Evolutionary conservation across 2,888 invertebrate species (phyloP).

Genomic region (Cryptocephalus moraei): DNA sequence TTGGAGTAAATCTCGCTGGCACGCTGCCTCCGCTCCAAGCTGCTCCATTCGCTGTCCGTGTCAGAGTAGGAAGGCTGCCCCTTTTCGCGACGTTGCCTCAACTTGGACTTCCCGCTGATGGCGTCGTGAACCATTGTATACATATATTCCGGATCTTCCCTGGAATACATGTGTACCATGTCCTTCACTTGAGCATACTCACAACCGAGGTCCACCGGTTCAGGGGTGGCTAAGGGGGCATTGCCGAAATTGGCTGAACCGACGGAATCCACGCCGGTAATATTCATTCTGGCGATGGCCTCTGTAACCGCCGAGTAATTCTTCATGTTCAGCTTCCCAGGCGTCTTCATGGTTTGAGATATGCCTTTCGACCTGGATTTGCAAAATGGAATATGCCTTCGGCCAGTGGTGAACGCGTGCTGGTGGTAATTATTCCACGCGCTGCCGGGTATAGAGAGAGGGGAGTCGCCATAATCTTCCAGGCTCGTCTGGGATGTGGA

Average conservation of each 20-base stretch:
- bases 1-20: constrained; percentile 52
- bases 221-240: constrained; percentile 67
- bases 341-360: constrained; percentile 68
- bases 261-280: constrained; percentile 42
- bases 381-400: constrained; percentile 48
- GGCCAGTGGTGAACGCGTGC: constrained; percentile 61
- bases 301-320: constrained; percentile 84
- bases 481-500: constrained; percentile 52
- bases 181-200: constrained; percentile 66
- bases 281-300: constrained; percentile 65
- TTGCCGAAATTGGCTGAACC: constrained; percentile 47
- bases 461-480: constrained; percentile 45
- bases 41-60: constrained; percentile 83
- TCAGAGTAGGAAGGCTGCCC: constrained; percentile 69
- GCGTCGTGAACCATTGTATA: constrained; percentile 46
- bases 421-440: constrained; percentile 57
- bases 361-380: constrained; percentile 57
- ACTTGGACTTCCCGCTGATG: constrained; percentile 44
- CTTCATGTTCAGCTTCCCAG: constrained; percentile 81
- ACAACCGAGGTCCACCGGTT: constrained; percentile 63
- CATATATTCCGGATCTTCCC: constrained; percentile 49
- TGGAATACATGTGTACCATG: constrained; percentile 44
- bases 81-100: constrained; percentile 53
- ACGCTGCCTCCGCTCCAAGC: constrained; percentile 48
- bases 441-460: constrained; percentile 36